These are phyloP conservation scores for Zosterops japonicus DNA, from an alignment of 2,113 vertebrate species.

Conservation along the genomic window DNA sequence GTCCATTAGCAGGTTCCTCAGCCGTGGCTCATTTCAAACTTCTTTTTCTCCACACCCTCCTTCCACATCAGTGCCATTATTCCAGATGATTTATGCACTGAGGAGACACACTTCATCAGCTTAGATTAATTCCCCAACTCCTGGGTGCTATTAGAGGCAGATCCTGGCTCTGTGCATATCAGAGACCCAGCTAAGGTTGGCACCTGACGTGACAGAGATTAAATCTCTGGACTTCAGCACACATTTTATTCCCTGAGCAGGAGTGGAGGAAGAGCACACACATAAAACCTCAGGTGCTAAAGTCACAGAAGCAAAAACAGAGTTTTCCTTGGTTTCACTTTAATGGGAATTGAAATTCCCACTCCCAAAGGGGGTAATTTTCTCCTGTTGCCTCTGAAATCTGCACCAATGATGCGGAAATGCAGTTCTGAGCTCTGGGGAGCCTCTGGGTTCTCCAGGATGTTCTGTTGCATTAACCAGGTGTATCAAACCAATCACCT, in stretches of 20 bases:
- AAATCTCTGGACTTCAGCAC: neutral
- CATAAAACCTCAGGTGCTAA: neutral
- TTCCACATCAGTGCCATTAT: neutral
- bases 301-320: neutral
- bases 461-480: neutral
- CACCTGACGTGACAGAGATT: neutral
- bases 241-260: neutral
- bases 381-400: neutral
- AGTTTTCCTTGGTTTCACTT: neutral
- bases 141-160: neutral
- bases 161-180: neutral
- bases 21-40: constrained; percentile 20
- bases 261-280: neutral
- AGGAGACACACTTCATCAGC: constrained; percentile 29
- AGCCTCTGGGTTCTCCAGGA: neutral
- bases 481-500: neutral
- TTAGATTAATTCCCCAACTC: constrained; percentile 27
- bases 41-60: constrained; percentile 12
- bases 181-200: neutral
- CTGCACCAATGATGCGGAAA: neutral
- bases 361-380: neutral
- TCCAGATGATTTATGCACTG: constrained; percentile 48
- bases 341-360: neutral
- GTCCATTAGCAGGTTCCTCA: neutral
- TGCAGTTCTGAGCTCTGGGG: neutral